Percentiles rank a stretch among this genome's conserved stretches.
Conservation (phyloP, 2,888 invertebrate genomes). For the Rotaria magnacalcarata region DNA sequence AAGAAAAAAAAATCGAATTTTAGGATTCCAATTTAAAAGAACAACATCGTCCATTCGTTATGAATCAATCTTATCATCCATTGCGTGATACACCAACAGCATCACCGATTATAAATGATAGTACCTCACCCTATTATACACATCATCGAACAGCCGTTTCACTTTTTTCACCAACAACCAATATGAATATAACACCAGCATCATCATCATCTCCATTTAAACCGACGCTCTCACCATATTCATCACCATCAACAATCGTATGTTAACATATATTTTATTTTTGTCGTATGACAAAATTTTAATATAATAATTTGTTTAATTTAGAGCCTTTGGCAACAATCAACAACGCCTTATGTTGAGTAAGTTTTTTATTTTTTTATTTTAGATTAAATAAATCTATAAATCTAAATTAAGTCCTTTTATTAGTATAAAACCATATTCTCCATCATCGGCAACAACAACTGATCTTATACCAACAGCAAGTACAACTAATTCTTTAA, state of each 20-base stretch:
- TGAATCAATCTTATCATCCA: constrained; percentile 16
- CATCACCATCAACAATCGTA: constrained; percentile 11
- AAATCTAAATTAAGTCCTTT: not conserved
- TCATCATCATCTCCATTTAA: constrained; percentile 25
- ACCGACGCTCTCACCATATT: constrained; percentile 13
- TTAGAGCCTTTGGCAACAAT: constrained; percentile 17
- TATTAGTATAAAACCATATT: constrained; percentile 29
- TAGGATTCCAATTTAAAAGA: constrained; percentile 9
- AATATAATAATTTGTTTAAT: not conserved
- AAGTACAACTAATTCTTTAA: constrained; percentile 10
- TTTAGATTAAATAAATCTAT: not conserved
- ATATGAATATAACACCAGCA: constrained; percentile 31
- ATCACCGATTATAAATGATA: not conserved
- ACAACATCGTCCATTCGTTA: constrained; percentile 23
- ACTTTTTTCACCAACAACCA: constrained; percentile 29
- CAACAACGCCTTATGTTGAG: not conserved
- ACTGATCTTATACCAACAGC: not conserved
- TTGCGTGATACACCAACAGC: not conserved
- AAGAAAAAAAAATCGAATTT: no score
- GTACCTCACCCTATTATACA: not conserved
- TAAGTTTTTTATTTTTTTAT: not conserved
- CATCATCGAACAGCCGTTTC: constrained; percentile 15
- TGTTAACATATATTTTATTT: not conserved
- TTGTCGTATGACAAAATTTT: not conserved
- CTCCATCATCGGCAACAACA: not conserved